A percentile compares a stretch with the other conserved stretches of the same genome.
These are phyloP conservation scores for Trachops cirrhosus DNA, from an alignment of 2,797 vertebrate species.

Conservation along the genomic window DNA sequence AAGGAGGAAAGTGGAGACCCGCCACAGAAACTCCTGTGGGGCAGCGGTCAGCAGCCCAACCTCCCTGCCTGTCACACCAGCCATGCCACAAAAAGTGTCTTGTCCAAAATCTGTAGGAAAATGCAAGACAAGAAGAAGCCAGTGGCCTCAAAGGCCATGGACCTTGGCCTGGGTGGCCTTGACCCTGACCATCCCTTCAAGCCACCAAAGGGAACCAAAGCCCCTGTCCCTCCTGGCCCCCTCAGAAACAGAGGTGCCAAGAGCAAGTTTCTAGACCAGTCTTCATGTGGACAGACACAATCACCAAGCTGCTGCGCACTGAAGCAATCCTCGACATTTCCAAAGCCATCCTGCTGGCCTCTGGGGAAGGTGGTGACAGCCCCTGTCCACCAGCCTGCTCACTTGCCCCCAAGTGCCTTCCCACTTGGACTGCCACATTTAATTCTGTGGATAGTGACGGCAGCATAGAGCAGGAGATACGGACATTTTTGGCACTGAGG, in stretches of 20 bases:
- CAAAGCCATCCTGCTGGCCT: slow-evolving; percentile 91
- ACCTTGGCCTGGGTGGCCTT: slow-evolving; percentile 10
- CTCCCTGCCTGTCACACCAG: slow-evolving; percentile 34
- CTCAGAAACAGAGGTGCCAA: slow-evolving; percentile 8
- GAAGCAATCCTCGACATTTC: slow-evolving; percentile 98
- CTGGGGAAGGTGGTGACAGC: slow-evolving; percentile 76
- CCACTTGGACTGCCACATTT: slow-evolving; percentile 73
- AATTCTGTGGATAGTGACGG: slow-evolving; percentile 94
- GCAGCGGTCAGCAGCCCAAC: background rate
- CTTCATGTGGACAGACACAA: slow-evolving; percentile 86
- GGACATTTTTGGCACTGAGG: slow-evolving; percentile 93
- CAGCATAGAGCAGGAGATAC: slow-evolving; percentile 96
- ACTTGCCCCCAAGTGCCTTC: slow-evolving; percentile 64
- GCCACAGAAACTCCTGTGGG: slow-evolving; percentile 5
- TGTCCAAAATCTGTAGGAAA: slow-evolving; percentile 79
- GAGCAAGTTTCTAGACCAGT: slow-evolving; percentile 29
- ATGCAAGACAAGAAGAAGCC: slow-evolving; percentile 83
- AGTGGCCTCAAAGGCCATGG: slow-evolving; percentile 66
- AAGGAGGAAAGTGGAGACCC: slow-evolving; percentile 69
- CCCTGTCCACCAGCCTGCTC: slow-evolving; percentile 55
- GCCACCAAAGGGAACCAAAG: slow-evolving; percentile 71
- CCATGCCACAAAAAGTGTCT: slow-evolving; percentile 72
- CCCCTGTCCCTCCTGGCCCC: background rate
- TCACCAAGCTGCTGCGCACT: slow-evolving; percentile 95
- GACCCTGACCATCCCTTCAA: slow-evolving; percentile 60